These are phyloP conservation scores for Drosophila flavopinicola DNA, from an alignment of 2,888 invertebrate genomes.

Conservation along the genomic window DNA sequence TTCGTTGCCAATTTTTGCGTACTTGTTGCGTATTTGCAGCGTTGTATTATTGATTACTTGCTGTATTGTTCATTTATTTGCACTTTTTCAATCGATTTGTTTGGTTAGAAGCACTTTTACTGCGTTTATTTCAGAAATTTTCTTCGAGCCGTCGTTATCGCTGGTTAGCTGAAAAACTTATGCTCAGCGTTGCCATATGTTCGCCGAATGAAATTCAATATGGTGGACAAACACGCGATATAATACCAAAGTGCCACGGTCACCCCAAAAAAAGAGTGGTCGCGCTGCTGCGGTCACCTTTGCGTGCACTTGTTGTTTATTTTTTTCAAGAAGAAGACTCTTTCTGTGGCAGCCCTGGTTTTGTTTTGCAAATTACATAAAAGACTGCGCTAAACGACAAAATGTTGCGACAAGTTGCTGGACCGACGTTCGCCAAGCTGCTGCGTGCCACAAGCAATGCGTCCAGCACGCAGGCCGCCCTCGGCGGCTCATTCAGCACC, in stretches of 20 bases:
- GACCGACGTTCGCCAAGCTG: conserved; percentile 41
- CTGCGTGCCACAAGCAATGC: conserved; percentile 44
- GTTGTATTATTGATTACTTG: conserved; percentile 58
- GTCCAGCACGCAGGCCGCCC: conserved; percentile 16
- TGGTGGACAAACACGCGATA: conserved; percentile 51
- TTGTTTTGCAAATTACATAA: conserved; percentile 58
- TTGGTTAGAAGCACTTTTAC: conserved; percentile 58
- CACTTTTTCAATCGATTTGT: conserved; percentile 69
- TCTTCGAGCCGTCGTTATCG: conserved; percentile 48
- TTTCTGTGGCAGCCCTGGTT: conserved; percentile 44
- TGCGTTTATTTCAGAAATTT: conserved; percentile 55
- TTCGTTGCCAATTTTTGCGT: conserved; percentile 59
- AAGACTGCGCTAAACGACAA: conserved; percentile 37
- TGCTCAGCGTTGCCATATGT: conserved; percentile 36
- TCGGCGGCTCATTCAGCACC: conserved; percentile 46
- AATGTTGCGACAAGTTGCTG: conserved; percentile 55
- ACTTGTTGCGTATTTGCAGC: conserved; percentile 56
- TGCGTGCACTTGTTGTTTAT: conserved; percentile 37
- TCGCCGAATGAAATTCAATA: conserved; percentile 59
- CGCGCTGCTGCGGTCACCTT: conserved; percentile 13
- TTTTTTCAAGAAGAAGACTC: conserved; percentile 45
- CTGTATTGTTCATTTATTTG: conserved; percentile 65
- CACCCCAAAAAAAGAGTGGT: conserved; percentile 1
- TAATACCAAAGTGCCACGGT: conserved; percentile 21
- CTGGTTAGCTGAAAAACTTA: conserved; percentile 47